phyloP scores from a whole-genome alignment of 2,888 invertebrate genomes.

The Morpho achilles region DNA sequence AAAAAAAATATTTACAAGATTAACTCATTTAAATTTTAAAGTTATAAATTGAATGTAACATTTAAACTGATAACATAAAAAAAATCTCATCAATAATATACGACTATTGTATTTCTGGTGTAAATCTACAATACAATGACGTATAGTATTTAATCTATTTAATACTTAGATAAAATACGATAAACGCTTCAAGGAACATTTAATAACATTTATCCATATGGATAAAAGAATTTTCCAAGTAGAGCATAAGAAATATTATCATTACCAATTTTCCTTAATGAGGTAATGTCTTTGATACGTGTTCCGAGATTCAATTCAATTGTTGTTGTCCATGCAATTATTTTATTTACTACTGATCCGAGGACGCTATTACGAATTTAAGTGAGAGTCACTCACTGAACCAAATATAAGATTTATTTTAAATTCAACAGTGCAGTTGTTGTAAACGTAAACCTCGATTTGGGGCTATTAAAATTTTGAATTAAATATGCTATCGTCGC shows the following conservation, averaged over 20 bases:
- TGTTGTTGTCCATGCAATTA: conserved; percentile 7
- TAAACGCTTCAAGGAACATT: conserved; percentile 10
- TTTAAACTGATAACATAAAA: not conserved
- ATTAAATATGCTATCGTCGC: conserved; percentile 14
- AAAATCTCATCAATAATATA: not conserved
- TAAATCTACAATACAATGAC: not conserved
- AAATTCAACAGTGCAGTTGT: conserved; percentile 25
- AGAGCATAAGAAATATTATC: not conserved
- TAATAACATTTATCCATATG: conserved; percentile 19
- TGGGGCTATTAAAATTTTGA: conserved; percentile 17
- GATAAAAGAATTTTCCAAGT: conserved; percentile 17
- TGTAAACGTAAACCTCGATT: conserved; percentile 23
- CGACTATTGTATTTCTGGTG: not conserved
- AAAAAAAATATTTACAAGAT: no score
- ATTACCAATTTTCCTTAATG: conserved; percentile 12
- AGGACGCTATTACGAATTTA: conserved; percentile 19
- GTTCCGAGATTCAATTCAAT: conserved; percentile 4
- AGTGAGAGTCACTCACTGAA: conserved; percentile 27
- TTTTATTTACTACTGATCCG: conserved; percentile 20
- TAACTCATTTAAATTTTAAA: no score
- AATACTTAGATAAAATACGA: conserved; percentile 7
- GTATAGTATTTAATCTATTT: not conserved
- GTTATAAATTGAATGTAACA: no score
- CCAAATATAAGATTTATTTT: conserved; percentile 31
- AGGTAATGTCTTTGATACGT: conserved; percentile 7